Evolutionary conservation across 2,888 invertebrate species (phyloP).

Genomic region (Euzophera pinguis): DNA sequence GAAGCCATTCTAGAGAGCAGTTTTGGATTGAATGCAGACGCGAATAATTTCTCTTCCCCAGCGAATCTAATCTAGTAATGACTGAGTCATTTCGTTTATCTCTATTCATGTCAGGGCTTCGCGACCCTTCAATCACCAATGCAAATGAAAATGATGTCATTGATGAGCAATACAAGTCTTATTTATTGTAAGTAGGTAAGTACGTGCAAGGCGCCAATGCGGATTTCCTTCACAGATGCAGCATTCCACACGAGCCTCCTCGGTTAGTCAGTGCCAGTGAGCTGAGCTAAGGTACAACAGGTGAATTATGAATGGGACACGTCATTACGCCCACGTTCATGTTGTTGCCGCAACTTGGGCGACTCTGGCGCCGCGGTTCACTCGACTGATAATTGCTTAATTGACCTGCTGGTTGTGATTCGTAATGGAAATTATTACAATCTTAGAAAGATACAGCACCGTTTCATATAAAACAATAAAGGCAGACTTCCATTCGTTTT

Average conservation of each 20-base stretch:
- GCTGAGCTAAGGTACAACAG: slow-evolving; percentile 51
- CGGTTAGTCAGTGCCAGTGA: slow-evolving; percentile 55
- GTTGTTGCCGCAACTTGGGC: slow-evolving; percentile 24
- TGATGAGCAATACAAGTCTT: slow-evolving; percentile 41
- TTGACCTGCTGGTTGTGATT: slow-evolving; percentile 22
- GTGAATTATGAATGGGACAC: slow-evolving; percentile 65
- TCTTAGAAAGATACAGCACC: slow-evolving; percentile 12
- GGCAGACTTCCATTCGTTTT: too few species aligned
- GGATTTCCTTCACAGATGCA: slow-evolving; percentile 74
- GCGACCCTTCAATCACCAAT: slow-evolving; percentile 41
- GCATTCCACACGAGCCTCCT: slow-evolving; percentile 62
- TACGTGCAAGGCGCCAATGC: slow-evolving; percentile 64
- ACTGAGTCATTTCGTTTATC: slow-evolving; percentile 1
- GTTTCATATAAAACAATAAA: background rate
- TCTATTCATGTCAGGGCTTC: slow-evolving; percentile 16
- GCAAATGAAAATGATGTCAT: slow-evolving; percentile 65
- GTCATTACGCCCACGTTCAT: slow-evolving; percentile 42
- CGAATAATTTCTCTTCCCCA: too few species aligned
- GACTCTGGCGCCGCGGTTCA: slow-evolving; percentile 28
- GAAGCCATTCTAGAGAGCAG: too few species aligned
- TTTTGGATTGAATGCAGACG: too few species aligned
- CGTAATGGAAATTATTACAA: slow-evolving; percentile 23
- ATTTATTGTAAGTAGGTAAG: slow-evolving; percentile 38
- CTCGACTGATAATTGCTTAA: slow-evolving; percentile 24
- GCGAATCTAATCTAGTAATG: background rate